Evolutionary conservation across 2,888 invertebrate species (phyloP).

Genomic region (Platycheirus rosarum): DNA sequence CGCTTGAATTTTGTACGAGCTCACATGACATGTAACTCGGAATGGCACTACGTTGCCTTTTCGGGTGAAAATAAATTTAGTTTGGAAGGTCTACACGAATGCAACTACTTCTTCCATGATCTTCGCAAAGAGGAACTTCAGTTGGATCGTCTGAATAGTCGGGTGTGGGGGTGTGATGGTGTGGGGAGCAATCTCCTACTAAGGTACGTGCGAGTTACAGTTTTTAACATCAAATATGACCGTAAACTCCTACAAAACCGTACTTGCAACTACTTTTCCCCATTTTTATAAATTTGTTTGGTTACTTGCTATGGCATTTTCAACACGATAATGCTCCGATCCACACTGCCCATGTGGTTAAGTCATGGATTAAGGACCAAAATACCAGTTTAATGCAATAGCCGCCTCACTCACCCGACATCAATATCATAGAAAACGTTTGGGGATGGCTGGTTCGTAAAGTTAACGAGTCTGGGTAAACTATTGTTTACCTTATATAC

Average conservation of each 20-base stretch:
- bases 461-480: constrained; percentile 5
- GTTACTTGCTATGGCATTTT: constrained; percentile 7
- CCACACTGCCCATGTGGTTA: too few relatives aligned
- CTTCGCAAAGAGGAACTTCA: neutral
- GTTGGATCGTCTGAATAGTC: neutral
- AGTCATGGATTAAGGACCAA: constrained; percentile 9
- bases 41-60: constrained; percentile 3
- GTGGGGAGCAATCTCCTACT: constrained; percentile 10
- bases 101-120: constrained; percentile 4
- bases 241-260: neutral
- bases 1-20: neutral
- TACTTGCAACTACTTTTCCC: neutral
- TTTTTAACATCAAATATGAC: constrained; percentile 19
- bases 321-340: constrained; percentile 10
- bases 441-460: constrained; percentile 1
- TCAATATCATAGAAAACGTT: too few relatives aligned
- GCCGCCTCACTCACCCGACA: too few relatives aligned
- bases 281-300: constrained; percentile 1
- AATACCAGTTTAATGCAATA: too few relatives aligned
- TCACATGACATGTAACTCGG: neutral
- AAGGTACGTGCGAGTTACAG: constrained; percentile 5
- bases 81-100: neutral
- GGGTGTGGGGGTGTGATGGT: neutral
- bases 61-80: neutral
- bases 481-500: too few relatives aligned